Percentiles rank a stretch among this genome's conserved stretches.
Conservation (phyloP, 2,888 invertebrate species). For the Mayetiola destructor region DNA sequence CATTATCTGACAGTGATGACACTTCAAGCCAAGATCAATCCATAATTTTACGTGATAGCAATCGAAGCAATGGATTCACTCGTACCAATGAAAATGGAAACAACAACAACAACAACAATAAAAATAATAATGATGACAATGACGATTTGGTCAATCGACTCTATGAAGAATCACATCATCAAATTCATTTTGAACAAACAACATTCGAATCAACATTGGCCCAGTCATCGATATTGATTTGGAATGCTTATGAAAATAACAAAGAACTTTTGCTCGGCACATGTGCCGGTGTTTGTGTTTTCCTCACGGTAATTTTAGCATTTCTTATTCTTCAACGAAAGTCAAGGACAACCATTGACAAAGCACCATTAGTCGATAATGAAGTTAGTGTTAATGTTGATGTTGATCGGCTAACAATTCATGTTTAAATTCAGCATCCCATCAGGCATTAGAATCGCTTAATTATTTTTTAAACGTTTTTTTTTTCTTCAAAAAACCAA, state of each 20-base stretch:
- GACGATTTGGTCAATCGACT: neutral
- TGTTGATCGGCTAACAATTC: slow-evolving; percentile 15
- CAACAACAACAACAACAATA: neutral
- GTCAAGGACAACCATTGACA: slow-evolving; percentile 13
- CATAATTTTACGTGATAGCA: slow-evolving; percentile 1
- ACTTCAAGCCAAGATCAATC: slow-evolving; percentile 1
- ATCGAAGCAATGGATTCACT: slow-evolving; percentile 1
- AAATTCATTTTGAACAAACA: neutral
- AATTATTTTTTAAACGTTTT: slow-evolving; percentile 1
- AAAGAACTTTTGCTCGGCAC: slow-evolving; percentile 11
- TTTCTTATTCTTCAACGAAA: slow-evolving; percentile 14
- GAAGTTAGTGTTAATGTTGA: slow-evolving; percentile 14
- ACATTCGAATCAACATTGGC: neutral
- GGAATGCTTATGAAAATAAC: slow-evolving; percentile 2
- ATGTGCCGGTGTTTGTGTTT: neutral
- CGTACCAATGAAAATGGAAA: neutral
- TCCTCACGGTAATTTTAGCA: neutral
- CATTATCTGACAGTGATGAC: slow-evolving; percentile 16
- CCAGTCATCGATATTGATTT: neutral
- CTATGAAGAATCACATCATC: neutral
- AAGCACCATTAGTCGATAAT: slow-evolving; percentile 15
- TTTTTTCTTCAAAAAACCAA: too few relatives aligned
- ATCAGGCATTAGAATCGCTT: too few relatives aligned
- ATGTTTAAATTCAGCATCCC: slow-evolving; percentile 21
- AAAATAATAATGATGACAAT: slow-evolving; percentile 7